phyloP scores from a whole-genome alignment of 2,797 vertebrate genomes.

The Otolemur crassicaudatus region DNA sequence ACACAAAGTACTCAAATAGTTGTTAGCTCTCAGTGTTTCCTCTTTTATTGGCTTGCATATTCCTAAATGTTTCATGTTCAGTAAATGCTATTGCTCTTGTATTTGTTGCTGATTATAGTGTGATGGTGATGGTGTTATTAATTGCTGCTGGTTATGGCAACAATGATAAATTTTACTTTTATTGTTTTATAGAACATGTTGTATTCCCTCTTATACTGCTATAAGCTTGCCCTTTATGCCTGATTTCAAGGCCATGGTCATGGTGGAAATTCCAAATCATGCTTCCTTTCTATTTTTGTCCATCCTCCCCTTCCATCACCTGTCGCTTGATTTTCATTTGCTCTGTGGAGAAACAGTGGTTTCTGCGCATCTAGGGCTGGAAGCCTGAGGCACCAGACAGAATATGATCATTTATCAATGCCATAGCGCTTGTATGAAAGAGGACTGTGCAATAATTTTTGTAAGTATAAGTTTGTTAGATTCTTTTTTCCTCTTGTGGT shows the following conservation, averaged over 20 bases:
- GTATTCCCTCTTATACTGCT: background rate
- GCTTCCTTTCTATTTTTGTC: conserved; percentile 22
- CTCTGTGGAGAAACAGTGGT: background rate
- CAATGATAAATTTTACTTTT: background rate
- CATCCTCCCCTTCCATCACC: background rate
- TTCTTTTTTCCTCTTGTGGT: background rate
- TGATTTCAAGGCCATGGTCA: conserved; percentile 9
- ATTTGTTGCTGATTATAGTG: background rate
- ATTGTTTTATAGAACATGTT: background rate
- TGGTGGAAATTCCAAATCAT: background rate
- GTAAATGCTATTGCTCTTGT: background rate
- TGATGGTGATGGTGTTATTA: background rate
- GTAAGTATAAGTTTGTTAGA: background rate
- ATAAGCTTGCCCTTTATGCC: background rate
- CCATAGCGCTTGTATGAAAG: background rate
- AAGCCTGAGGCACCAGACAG: background rate
- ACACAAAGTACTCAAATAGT: background rate
- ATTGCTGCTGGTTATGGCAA: background rate
- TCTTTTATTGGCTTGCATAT: background rate
- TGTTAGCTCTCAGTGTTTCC: background rate
- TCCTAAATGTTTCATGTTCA: background rate
- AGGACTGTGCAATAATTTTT: conserved; percentile 19
- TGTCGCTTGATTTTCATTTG: conserved; percentile 37
- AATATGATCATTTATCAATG: background rate
- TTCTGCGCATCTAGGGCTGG: background rate